These are phyloP conservation scores for Hippolais icterina DNA, from an alignment of 2,113 vertebrate species.

Conservation along the genomic window DNA sequence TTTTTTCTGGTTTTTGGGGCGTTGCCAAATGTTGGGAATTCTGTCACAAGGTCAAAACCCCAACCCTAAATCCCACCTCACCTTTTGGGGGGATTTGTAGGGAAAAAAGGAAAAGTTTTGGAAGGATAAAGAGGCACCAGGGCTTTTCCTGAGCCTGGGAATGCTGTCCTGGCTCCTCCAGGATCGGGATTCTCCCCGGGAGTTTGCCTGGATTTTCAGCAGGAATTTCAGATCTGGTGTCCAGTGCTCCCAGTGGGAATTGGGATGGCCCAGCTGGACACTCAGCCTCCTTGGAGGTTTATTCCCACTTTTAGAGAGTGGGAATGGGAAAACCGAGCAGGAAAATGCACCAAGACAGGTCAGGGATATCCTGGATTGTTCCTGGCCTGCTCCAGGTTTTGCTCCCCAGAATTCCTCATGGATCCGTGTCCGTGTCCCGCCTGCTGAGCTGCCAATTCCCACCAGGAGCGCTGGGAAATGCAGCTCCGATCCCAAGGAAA, in stretches of 20 bases:
- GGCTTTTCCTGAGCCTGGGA: not conserved
- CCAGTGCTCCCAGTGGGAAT: not conserved
- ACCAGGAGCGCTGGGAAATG: not conserved
- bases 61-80: not conserved
- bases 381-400: not conserved
- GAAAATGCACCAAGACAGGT: accelerated
- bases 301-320: accelerated
- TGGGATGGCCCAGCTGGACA: not conserved
- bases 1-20: accelerated
- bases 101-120: not conserved
- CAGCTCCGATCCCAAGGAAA: not conserved
- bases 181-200: not conserved
- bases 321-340: not conserved
- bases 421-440: not conserved
- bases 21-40: not conserved
- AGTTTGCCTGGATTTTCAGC: not conserved
- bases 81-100: not conserved
- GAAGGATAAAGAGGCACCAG: not conserved
- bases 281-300: accelerated
- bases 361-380: accelerated
- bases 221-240: accelerated
- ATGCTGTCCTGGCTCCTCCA: not conserved
- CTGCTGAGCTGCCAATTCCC: not conserved
- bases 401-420: not conserved
- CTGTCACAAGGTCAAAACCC: not conserved